These are phyloP conservation scores for Orthonychiurus folsomi DNA, from an alignment of 2,888 invertebrate species.

Conservation along the genomic window DNA sequence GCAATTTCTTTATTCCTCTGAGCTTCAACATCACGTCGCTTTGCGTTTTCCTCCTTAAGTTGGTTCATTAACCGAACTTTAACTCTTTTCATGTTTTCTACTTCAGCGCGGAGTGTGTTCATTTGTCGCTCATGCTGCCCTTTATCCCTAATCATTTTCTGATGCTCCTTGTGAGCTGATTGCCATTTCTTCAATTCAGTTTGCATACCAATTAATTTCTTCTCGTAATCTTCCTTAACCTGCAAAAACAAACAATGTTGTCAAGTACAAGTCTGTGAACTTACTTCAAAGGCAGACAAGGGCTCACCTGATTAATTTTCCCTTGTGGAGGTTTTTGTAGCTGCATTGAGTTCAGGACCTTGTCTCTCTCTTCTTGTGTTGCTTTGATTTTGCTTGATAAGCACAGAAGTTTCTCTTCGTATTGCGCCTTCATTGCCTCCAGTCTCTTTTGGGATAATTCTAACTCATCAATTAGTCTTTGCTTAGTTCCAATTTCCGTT, in stretches of 20 bases:
- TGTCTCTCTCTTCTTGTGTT: slow-evolving; percentile 84
- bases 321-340: not conserved
- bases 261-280: no score
- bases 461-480: slow-evolving; percentile 84
- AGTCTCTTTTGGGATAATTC: slow-evolving; percentile 80
- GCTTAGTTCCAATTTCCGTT: slow-evolving; percentile 88
- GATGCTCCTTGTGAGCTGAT: slow-evolving; percentile 79
- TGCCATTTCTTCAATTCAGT: slow-evolving; percentile 75
- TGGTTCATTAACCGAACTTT: slow-evolving; percentile 82
- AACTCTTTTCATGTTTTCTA: slow-evolving; percentile 70
- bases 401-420: slow-evolving; percentile 80
- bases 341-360: slow-evolving; percentile 10
- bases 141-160: slow-evolving; percentile 68
- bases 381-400: slow-evolving; percentile 74
- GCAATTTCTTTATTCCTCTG: slow-evolving; percentile 75
- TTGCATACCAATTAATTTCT: slow-evolving; percentile 71
- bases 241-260: no score
- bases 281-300: no score
- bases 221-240: slow-evolving; percentile 81
- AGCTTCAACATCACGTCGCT: slow-evolving; percentile 73
- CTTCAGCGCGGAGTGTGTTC: slow-evolving; percentile 60
- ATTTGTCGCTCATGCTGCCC: slow-evolving; percentile 67
- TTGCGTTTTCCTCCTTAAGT: slow-evolving; percentile 82
- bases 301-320: slow-evolving; percentile 1
- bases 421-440: slow-evolving; percentile 75